Evolutionary conservation across 1,140 invertebrate species (phyloP).

Genomic region (Nomia melanderi): DNA sequence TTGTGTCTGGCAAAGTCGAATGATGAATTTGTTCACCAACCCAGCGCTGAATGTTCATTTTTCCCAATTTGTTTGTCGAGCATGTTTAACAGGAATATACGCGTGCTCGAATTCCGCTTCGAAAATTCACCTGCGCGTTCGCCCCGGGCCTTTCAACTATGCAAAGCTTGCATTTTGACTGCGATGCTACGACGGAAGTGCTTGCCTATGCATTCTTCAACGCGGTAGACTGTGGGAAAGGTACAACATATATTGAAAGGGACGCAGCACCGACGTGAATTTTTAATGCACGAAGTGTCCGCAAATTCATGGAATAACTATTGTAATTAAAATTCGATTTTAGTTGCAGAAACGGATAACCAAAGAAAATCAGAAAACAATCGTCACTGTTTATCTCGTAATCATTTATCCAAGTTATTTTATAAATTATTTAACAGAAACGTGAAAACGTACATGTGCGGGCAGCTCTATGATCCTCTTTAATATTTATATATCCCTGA

Average conservation of each 20-base stretch:
- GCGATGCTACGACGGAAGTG: not conserved
- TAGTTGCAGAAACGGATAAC: too few relatives aligned
- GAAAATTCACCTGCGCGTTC: not conserved
- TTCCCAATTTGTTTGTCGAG: not conserved
- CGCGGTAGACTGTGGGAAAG: not conserved
- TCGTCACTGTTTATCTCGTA: too few relatives aligned
- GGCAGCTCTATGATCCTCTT: too few relatives aligned
- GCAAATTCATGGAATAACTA: too few relatives aligned
- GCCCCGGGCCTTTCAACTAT: not conserved
- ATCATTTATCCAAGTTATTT: too few relatives aligned
- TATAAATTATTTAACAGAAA: too few relatives aligned
- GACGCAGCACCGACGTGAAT: not conserved
- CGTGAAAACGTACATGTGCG: too few relatives aligned
- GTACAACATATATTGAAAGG: not conserved
- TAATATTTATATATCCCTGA: too few relatives aligned
- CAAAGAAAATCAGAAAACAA: too few relatives aligned
- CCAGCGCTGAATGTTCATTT: not conserved
- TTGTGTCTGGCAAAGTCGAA: not conserved
- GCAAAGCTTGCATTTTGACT: not conserved
- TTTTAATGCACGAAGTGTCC: not conserved
- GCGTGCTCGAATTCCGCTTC: not conserved
- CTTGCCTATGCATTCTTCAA: conserved; percentile 3
- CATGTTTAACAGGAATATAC: not conserved
- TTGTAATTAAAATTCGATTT: too few relatives aligned
- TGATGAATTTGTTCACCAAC: not conserved